phyloP scores from a whole-genome alignment of 1,140 invertebrate species.

The Drosophila subobscura region DNA sequence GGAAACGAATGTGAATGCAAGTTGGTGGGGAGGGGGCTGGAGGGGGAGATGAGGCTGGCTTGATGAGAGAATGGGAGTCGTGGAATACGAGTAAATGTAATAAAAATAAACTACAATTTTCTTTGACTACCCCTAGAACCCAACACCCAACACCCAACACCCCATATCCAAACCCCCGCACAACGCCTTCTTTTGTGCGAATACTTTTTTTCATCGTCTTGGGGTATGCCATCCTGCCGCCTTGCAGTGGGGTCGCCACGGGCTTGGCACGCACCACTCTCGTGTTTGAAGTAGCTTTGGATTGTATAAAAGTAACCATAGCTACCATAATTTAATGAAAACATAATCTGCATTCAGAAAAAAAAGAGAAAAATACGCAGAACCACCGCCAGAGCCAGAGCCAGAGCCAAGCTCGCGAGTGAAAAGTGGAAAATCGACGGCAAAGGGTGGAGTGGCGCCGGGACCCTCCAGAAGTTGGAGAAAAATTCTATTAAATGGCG shows the following conservation, averaged over 20 bases:
- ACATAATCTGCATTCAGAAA: conserved; percentile 77
- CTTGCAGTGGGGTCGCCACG: conserved; percentile 27
- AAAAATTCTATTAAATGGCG: conserved; percentile 63
- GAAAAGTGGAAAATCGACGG: conserved; percentile 21
- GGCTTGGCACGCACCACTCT: conserved; percentile 59
- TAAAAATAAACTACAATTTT: conserved; percentile 78
- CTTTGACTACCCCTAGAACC: conserved; percentile 49
- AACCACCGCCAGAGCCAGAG: conserved; percentile 28
- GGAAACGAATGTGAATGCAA: conserved; percentile 21
- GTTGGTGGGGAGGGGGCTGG: too few relatives aligned
- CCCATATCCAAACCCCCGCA: conserved; percentile 5
- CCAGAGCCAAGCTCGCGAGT: conserved; percentile 38
- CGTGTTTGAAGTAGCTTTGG: conserved; percentile 78
- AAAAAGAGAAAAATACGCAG: conserved; percentile 43
- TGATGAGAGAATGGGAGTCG: not conserved
- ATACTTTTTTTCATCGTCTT: conserved; percentile 52
- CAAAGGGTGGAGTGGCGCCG: not conserved
- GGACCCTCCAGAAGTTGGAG: conserved; percentile 4
- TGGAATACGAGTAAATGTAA: conserved; percentile 64
- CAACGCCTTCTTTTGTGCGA: conserved; percentile 68
- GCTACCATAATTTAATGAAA: conserved; percentile 82
- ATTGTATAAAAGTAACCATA: conserved; percentile 82
- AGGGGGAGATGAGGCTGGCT: too few relatives aligned
- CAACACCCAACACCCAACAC: not conserved
- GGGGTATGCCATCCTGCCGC: conserved; percentile 7